Percentiles rank a stretch among this genome's conserved stretches.
Evolutionary conservation across 2,888 invertebrate genomes (phyloP).

Genomic region (Mimas tiliae): DNA sequence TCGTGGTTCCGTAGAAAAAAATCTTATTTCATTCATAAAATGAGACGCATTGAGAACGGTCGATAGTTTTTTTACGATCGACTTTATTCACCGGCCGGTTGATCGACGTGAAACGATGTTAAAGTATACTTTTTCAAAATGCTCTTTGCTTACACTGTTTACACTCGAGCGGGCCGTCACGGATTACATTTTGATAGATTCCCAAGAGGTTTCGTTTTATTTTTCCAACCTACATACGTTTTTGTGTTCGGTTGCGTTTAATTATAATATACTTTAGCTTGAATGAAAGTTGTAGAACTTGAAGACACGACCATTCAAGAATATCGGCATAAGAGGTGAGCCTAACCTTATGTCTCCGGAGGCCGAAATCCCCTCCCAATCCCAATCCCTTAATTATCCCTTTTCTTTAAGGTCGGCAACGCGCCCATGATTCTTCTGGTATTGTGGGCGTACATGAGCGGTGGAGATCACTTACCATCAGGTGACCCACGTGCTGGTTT

Average conservation of each 20-base stretch:
- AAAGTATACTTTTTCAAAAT: conserved; percentile 54
- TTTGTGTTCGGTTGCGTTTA: conserved; percentile 14
- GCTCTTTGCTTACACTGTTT: conserved; percentile 75
- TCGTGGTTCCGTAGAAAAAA: conserved; percentile 76
- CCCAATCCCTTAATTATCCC: too few relatives aligned
- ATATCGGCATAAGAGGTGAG: too few relatives aligned
- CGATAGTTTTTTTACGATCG: conserved; percentile 50
- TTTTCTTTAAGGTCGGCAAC: too few relatives aligned
- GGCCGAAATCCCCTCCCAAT: too few relatives aligned
- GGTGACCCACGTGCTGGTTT: too few relatives aligned
- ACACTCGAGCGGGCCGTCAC: conserved; percentile 72
- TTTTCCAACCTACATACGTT: conserved; percentile 38
- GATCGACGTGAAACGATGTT: conserved; percentile 83
- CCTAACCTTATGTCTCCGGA: too few relatives aligned
- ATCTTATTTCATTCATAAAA: conserved; percentile 84
- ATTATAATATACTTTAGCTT: background rate
- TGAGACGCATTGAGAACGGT: conserved; percentile 76
- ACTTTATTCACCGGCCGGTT: conserved; percentile 55
- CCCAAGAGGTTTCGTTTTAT: conserved; percentile 49
- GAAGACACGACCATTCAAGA: too few relatives aligned
- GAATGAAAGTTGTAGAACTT: background rate
- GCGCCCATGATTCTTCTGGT: too few relatives aligned
- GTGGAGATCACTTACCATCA: too few relatives aligned
- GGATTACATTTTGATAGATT: conserved; percentile 55
- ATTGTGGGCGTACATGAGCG: too few relatives aligned